Base-by-base conservation (phyloP, 1,140 invertebrate species). In the Tenebrio molitor region DNA sequence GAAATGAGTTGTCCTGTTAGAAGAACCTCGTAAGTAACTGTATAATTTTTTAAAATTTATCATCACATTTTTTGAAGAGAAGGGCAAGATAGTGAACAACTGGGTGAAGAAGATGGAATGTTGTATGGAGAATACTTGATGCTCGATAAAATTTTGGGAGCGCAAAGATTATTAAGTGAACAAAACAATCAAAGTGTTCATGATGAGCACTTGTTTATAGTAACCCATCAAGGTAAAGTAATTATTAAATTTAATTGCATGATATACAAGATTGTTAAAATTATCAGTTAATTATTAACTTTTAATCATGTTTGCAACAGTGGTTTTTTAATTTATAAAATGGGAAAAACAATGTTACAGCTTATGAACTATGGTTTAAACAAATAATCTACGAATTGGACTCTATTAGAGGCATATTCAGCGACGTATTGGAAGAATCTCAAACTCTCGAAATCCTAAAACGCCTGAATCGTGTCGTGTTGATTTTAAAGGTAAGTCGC, bases 291-390 rank as follows among this genome's bases (percentile, higher is more conserved):
- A n/a, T n/a, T n/a, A n/a, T n/a, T n/a, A n/a, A n/a, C n/a, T n/a
- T n/a, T n/a, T n/a, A n/a, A n/a, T n/a, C n/a, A n/a, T n/a, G n/a
- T n/a, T n/a, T n/a, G n/a, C n/a, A n/a, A n/a, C n/a, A n/a, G n/a
- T n/a, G n/a, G n/a, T n/a, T n/a, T n/a, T n/a, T n/a, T n/a, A n/a
- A n/a, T n/a, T n/a, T n/a, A n/a, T n/a, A n/a, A n/a, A n/a, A n/a
- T n/a, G n/a, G n/a, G n/a, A n/a, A n/a, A n/a, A n/a, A n/a, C n/a
- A n/a, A n/a, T 74, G 10, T 87, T 86, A 72, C 85, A 98, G 97
- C 97, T 0, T 99, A 99, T 84, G 98, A 99, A 83, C 86, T 99
- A 10, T 99, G 98, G 98, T 99, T 99, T 87, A 99, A 99, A 84
- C 97, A 99, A 87, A 98, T 99, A 34, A 93, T 99, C 64, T 98